Conservation (phyloP, 1,140 invertebrate genomes). For the Ganaspis sp. region DNA sequence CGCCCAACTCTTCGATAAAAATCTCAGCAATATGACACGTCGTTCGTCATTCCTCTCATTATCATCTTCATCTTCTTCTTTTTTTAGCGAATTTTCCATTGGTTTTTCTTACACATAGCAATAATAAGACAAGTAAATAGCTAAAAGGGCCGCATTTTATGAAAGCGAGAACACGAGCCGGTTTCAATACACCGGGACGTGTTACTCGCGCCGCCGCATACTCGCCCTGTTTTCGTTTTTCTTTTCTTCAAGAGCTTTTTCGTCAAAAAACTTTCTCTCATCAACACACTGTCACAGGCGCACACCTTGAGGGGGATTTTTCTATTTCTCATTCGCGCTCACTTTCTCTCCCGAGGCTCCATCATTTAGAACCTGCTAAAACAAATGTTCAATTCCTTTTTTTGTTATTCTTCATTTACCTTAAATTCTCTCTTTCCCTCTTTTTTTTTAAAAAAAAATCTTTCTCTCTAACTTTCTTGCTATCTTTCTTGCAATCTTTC, state of each 20-base stretch:
- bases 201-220: conserved; percentile 55
- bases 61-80: conserved; percentile 38
- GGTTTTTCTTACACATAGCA: conserved; percentile 60
- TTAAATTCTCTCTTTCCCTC: conserved; percentile 38
- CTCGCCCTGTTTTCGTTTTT: conserved; percentile 43
- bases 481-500: conserved; percentile 56
- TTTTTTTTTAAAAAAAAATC: conserved; percentile 42
- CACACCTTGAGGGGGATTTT: neutral
- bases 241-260: conserved; percentile 32
- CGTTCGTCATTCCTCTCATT: conserved; percentile 32
- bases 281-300: neutral
- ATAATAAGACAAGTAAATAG: conserved; percentile 67
- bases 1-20: conserved; percentile 44
- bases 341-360: conserved; percentile 8
- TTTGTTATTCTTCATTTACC: conserved; percentile 32
- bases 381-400: conserved; percentile 22
- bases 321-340: conserved; percentile 11
- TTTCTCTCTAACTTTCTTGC: conserved; percentile 38
- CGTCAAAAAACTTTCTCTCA: conserved; percentile 23
- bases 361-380: neutral
- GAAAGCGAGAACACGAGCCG: conserved; percentile 49
- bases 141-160: conserved; percentile 60
- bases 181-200: conserved; percentile 43
- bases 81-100: conserved; percentile 48
- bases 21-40: conserved; percentile 48